phyloP scores from a whole-genome alignment of 2,888 invertebrate species.

The Buathra laborator region DNA sequence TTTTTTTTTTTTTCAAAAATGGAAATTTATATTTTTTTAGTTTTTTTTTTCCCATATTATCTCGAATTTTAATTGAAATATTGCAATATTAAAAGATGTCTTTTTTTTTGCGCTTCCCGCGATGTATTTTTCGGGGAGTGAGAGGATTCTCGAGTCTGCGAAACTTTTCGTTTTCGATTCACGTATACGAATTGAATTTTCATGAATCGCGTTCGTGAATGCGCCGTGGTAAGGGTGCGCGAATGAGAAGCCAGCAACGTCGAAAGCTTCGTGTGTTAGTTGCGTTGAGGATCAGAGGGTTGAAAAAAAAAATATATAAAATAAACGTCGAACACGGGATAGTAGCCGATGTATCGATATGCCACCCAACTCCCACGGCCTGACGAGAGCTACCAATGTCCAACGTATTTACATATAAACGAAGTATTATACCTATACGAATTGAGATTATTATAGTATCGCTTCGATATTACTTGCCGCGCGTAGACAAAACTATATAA shows the following conservation, averaged over 20 bases:
- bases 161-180: not conserved
- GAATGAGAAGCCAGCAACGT: not conserved
- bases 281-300: not conserved
- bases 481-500: not conserved
- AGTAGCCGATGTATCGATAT: slow-evolving; percentile 31
- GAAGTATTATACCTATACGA: slow-evolving; percentile 72
- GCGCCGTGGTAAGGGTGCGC: not conserved
- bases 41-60: not conserved
- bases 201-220: not conserved
- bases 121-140: not conserved
- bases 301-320: not conserved
- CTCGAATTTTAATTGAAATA: not conserved
- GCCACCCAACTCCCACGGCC: not conserved
- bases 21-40: not conserved
- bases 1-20: not conserved
- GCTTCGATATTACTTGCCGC: slow-evolving; percentile 21
- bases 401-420: slow-evolving; percentile 81
- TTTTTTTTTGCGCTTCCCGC: not conserved
- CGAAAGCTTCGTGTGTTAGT: not conserved
- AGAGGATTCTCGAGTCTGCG: not conserved
- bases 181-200: slow-evolving; percentile 6
- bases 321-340: not conserved
- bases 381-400: slow-evolving; percentile 63
- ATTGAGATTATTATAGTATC: slow-evolving; percentile 46
- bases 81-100: not conserved